Evolutionary conservation across 2,113 vertebrate species (phyloP).

Genomic region (Hirundichthys speculiger): DNA sequence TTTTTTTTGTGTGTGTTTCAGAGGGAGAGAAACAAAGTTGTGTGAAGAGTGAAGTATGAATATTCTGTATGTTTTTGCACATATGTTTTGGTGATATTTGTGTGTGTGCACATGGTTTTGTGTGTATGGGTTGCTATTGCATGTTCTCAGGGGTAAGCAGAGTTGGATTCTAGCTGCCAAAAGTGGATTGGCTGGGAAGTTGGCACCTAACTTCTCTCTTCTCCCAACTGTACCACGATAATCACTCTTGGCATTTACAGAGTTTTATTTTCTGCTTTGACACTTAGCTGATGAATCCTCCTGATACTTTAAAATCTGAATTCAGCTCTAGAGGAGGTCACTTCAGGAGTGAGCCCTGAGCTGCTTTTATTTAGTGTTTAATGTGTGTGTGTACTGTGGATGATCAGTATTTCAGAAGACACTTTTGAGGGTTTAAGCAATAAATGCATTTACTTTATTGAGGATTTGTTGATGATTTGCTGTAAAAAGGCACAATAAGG

Average conservation of each 20-base stretch:
- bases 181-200: conserved; percentile 78
- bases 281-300: conserved; percentile 74
- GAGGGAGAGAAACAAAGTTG: conserved; percentile 57
- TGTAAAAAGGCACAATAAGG: no score
- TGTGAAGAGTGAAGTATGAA: conserved; percentile 59
- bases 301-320: conserved; percentile 62
- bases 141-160: conserved; percentile 75
- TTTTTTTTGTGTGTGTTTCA: conserved; percentile 38
- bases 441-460: not conserved
- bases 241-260: conserved; percentile 79
- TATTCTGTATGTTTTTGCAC: conserved; percentile 67
- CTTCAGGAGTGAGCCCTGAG: conserved; percentile 21
- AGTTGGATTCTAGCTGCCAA: conserved; percentile 74
- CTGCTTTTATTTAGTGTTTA: conserved; percentile 12
- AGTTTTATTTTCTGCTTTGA: conserved; percentile 78
- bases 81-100: conserved; percentile 63
- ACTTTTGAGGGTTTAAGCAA: not conserved
- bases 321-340: conserved; percentile 54
- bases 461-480: conserved; percentile 12
- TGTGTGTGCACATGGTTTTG: conserved; percentile 24
- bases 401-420: not conserved
- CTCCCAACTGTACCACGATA: conserved; percentile 78
- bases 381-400: not conserved
- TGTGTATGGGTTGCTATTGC: conserved; percentile 58
- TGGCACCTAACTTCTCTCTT: conserved; percentile 76